Percentiles rank a stretch among this genome's conserved stretches.
Evolutionary conservation across 2,888 invertebrate genomes (phyloP).

Genomic region (Drosophila demipolita): DNA sequence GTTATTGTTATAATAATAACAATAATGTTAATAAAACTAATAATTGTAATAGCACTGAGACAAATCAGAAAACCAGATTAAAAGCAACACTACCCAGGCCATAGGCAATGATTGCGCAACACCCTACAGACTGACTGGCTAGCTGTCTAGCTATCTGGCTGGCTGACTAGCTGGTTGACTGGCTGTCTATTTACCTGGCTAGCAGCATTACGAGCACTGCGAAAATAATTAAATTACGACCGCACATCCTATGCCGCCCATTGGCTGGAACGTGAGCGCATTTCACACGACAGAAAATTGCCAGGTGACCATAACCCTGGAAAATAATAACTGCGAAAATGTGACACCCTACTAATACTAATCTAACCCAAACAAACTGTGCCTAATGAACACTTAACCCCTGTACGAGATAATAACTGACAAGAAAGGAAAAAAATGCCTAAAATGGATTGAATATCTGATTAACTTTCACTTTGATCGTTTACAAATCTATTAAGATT

Average conservation of each 20-base stretch:
- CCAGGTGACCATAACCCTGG: slow-evolving; percentile 54
- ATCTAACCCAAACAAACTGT: slow-evolving; percentile 46
- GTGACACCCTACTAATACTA: slow-evolving; percentile 10
- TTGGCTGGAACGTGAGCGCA: slow-evolving; percentile 49
- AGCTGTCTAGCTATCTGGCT: background rate
- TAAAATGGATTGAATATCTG: slow-evolving; percentile 52
- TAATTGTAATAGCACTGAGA: slow-evolving; percentile 20
- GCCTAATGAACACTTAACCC: slow-evolving; percentile 60
- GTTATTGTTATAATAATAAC: slow-evolving; percentile 6
- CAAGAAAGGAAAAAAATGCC: slow-evolving; percentile 7
- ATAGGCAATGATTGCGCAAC: slow-evolving; percentile 54
- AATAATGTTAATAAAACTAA: slow-evolving; percentile 13
- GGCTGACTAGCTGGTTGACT: background rate
- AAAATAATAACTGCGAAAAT: background rate
- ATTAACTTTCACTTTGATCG: slow-evolving; percentile 66
- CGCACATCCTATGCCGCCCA: slow-evolving; percentile 42
- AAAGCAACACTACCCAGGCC: slow-evolving; percentile 22
- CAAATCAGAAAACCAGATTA: slow-evolving; percentile 42
- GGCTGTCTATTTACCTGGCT: background rate
- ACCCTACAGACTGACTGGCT: slow-evolving; percentile 4
- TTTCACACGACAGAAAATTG: slow-evolving; percentile 35
- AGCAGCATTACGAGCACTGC: slow-evolving; percentile 32
- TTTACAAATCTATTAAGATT: slow-evolving; percentile 66
- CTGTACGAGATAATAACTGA: slow-evolving; percentile 47
- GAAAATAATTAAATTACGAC: slow-evolving; percentile 60